phyloP scores from a whole-genome alignment of 2,797 vertebrate species.

The Australoheros facetus region DNA sequence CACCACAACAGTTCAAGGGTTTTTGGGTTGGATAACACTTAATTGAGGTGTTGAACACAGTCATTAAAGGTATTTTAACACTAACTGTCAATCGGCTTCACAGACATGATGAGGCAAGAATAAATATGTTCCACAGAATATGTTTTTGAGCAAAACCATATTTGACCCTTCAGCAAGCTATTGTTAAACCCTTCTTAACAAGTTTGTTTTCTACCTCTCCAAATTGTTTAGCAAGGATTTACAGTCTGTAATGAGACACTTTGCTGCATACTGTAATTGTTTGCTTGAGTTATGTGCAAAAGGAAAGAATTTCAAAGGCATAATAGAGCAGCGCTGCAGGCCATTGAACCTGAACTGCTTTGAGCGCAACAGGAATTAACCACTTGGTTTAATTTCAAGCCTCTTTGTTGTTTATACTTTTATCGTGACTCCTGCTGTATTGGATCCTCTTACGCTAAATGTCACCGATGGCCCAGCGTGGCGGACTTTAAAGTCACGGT shows the following conservation, averaged over 20 bases:
- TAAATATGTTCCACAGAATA: not conserved
- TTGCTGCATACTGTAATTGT: slow-evolving; percentile 3
- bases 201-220: slow-evolving; percentile 11
- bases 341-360: not conserved
- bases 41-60: not conserved
- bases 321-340: not conserved
- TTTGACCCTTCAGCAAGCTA: slow-evolving; percentile 2
- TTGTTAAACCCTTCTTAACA: not conserved
- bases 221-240: slow-evolving; percentile 41
- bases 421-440: not conserved
- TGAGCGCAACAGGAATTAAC: not conserved
- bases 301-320: slow-evolving; percentile 10
- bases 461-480: not conserved
- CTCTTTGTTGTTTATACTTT: slow-evolving; percentile 15
- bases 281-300: not conserved
- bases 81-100: not conserved
- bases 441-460: not conserved
- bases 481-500: not conserved
- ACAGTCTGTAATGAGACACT: slow-evolving; percentile 36
- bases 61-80: not conserved
- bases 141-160: not conserved
- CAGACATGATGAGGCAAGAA: not conserved
- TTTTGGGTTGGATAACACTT: not conserved
- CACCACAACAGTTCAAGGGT: not conserved
- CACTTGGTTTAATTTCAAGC: slow-evolving; percentile 3